Evolutionary conservation across 37 sponge, comb jelly and placozoan species (phyloP).

Genomic region (Ephydatia muelleri): DNA sequence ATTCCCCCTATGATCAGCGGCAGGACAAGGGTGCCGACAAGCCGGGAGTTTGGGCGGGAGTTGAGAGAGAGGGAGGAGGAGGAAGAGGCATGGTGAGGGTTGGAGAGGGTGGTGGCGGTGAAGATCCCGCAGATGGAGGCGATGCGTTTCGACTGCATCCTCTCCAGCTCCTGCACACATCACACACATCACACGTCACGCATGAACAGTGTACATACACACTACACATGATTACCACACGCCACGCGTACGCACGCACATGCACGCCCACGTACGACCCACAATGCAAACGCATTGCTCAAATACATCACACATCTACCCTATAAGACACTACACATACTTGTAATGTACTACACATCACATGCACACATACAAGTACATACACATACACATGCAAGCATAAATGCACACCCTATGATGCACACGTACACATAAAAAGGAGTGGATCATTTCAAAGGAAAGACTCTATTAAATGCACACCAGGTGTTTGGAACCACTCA

Average conservation of each 20-base stretch:
- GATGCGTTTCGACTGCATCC: constrained; percentile 51
- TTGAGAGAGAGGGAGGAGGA: background rate
- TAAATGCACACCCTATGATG: background rate
- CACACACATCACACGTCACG: background rate
- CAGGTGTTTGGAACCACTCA: constrained; percentile 2
- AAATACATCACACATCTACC: constrained; percentile 18
- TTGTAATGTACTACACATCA: background rate
- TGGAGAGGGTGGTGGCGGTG: constrained; percentile 24
- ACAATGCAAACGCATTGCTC: too few species aligned
- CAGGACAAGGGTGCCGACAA: too few species aligned
- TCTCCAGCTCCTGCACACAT: constrained; percentile 55
- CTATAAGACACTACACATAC: constrained; percentile 11
- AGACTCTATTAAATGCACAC: constrained; percentile 4
- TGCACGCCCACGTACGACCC: too few species aligned
- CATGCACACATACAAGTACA: background rate
- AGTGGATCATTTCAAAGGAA: too few species aligned
- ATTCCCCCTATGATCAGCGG: too few species aligned
- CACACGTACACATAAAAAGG: background rate
- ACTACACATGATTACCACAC: too few species aligned
- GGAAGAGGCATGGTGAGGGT: background rate
- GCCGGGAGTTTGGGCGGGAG: background rate
- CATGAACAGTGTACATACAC: too few species aligned
- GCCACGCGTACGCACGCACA: too few species aligned
- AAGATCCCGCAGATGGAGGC: constrained; percentile 70
- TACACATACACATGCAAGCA: too few species aligned